These are phyloP conservation scores for Notodonta dromedarius DNA, from an alignment of 2,888 invertebrate species.

Conservation along the genomic window DNA sequence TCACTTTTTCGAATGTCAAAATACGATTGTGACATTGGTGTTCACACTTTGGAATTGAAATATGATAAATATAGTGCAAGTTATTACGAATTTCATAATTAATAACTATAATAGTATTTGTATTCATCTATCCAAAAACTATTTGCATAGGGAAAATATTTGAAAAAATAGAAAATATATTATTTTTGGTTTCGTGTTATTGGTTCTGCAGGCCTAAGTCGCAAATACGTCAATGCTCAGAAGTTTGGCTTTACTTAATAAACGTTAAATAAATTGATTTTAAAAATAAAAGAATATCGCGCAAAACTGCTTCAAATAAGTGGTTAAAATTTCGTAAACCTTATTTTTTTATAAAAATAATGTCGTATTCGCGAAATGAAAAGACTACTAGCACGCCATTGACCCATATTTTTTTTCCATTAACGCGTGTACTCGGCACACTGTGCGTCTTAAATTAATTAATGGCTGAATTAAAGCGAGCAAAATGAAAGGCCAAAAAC, in stretches of 20 bases:
- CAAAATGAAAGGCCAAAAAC: conserved; percentile 78
- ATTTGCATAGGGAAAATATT: too few relatives aligned
- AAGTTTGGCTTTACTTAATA: too few relatives aligned
- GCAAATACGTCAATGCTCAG: too few relatives aligned
- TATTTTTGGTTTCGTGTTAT: too few relatives aligned
- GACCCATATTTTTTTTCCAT: conserved; percentile 25
- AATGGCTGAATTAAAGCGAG: conserved; percentile 69
- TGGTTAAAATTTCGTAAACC: not conserved
- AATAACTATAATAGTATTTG: not conserved
- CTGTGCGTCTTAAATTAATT: conserved; percentile 60
- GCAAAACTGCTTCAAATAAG: not conserved
- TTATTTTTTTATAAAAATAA: conserved; percentile 13
- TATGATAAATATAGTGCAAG: not conserved
- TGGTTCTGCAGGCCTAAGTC: too few relatives aligned
- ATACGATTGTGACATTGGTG: conserved; percentile 15
- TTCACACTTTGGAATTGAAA: not conserved
- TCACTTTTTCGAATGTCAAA: conserved; percentile 28
- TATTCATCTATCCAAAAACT: not conserved
- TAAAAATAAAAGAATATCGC: too few relatives aligned
- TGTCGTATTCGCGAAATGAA: conserved; percentile 9
- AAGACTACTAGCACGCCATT: conserved; percentile 19
- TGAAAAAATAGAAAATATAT: too few relatives aligned
- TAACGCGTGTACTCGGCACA: conserved; percentile 21
- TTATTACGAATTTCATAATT: not conserved
- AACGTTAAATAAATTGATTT: too few relatives aligned